These are phyloP conservation scores for Hafferia zeledoni DNA, from an alignment of 2,797 vertebrate genomes.

Conservation along the genomic window DNA sequence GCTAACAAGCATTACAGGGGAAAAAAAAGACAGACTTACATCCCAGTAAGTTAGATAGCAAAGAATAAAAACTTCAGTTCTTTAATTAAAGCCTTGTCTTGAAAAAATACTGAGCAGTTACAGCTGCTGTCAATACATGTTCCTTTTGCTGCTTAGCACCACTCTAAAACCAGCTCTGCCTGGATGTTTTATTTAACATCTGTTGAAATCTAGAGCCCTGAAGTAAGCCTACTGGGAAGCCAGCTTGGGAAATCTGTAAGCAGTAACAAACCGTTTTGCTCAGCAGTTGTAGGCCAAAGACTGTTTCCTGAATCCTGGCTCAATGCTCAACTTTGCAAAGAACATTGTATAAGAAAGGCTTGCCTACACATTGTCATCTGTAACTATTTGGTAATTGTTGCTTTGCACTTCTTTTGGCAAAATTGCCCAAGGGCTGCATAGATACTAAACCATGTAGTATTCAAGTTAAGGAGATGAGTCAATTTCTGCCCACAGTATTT, in stretches of 20 bases:
- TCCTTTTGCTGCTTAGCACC: not conserved
- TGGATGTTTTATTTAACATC: not conserved
- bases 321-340: not conserved
- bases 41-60: not conserved
- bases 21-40: not conserved
- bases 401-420: not conserved
- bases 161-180: not conserved
- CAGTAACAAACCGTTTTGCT: not conserved
- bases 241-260: not conserved
- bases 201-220: not conserved
- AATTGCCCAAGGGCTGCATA: not conserved
- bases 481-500: not conserved
- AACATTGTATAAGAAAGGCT: not conserved
- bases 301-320: not conserved
- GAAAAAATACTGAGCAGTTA: not conserved
- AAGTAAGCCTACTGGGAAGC: not conserved
- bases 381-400: not conserved
- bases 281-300: not conserved
- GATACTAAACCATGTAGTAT: not conserved
- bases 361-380: not conserved
- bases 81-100: not conserved
- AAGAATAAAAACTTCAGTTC: not conserved
- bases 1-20: not conserved
- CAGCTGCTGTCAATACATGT: not conserved
- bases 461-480: not conserved